Evolutionary conservation across 1,140 invertebrate genomes (phyloP), one percentile per base, ranked within the genome.

Genomic region (Platyscapa corneri): DNA sequence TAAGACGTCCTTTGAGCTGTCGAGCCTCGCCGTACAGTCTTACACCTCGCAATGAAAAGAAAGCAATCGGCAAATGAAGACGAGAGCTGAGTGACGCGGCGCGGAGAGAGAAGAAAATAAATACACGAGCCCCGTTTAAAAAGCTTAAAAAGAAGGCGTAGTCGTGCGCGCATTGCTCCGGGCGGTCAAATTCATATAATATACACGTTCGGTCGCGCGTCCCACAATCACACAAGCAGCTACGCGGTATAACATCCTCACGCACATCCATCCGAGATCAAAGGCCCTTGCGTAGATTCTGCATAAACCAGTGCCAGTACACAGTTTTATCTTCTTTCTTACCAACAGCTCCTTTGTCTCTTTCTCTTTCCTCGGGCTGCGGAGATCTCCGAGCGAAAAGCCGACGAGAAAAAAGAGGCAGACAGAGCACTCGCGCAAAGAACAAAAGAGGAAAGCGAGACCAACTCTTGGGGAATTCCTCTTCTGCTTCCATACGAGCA

Each of bases 361-460:
- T 60, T 72, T 70, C 46, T n/a, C 49, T 78, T 30, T 53, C 32
- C 83, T 8, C 77, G 67, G 64, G 83, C 83, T 32, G 85, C 83
- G 86, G 88, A 87, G 78, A 84, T 88, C 85, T 88, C 65, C 82
- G 89, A 91, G 89, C 89, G 90, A 90, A 89, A 90, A 91, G 89
- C 64, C 39, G 34, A 77, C 74, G 30, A 70, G 20, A 70, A 53
- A 65, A 64, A n/a, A 46, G 37, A 83, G 56, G 30, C 56, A 65
- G 42, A 49, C 14, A 67, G 39, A 82, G 27, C 37, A 77, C 86
- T 80, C 87, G 88, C 88, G 88, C 88, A 90, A 90, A 90, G 89
- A 90, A 92, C 92, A 92, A 93, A 92, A 91, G 91, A 89, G 89
- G 87, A 46, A n/a, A n/a, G n/a, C n/a, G n/a, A n/a, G n/a, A 87